Conservation (phyloP, 2,888 invertebrate genomes). For the Acronicta aceris region DNA sequence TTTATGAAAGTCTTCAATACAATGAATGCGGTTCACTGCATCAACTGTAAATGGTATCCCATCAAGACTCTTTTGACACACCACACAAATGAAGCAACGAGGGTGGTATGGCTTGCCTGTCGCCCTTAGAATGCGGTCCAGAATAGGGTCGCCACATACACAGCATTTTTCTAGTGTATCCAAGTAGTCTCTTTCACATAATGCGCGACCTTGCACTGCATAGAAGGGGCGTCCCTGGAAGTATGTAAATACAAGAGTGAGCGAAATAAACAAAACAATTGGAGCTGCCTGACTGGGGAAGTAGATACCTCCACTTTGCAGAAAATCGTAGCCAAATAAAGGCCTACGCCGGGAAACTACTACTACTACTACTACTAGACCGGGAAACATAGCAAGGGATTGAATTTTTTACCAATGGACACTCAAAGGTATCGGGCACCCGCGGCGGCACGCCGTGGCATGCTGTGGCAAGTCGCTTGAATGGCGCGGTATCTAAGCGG, state of each 20-base stretch:
- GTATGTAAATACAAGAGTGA: neutral
- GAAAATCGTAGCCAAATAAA: too few relatives aligned
- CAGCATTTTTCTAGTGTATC: conserved; percentile 99
- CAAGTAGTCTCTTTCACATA: conserved; percentile 98
- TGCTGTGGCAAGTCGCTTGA: too few relatives aligned
- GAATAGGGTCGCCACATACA: conserved; percentile 97
- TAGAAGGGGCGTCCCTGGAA: conserved; percentile 97
- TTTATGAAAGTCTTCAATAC: conserved; percentile 99
- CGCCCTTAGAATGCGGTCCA: conserved; percentile 97
- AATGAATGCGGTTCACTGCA: conserved; percentile 98
- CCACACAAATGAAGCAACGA: conserved; percentile 98
- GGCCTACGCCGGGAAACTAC: too few relatives aligned
- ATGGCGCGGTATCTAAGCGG: too few relatives aligned
- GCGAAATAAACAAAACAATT: neutral
- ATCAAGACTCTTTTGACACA: conserved; percentile 98
- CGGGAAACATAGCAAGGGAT: too few relatives aligned
- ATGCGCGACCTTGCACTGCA: conserved; percentile 97
- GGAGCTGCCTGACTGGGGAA: too few relatives aligned
- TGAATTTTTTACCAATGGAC: too few relatives aligned
- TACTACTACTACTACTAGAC: too few relatives aligned
- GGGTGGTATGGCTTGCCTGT: conserved; percentile 99
- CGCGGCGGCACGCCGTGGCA: too few relatives aligned
- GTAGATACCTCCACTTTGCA: too few relatives aligned
- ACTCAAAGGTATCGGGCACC: too few relatives aligned
- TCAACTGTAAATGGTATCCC: conserved; percentile 99